A percentile compares a stretch with the other conserved stretches of the same genome.
Conservation (phyloP, 2,888 invertebrate species). For the Baronia brevicornis region DNA sequence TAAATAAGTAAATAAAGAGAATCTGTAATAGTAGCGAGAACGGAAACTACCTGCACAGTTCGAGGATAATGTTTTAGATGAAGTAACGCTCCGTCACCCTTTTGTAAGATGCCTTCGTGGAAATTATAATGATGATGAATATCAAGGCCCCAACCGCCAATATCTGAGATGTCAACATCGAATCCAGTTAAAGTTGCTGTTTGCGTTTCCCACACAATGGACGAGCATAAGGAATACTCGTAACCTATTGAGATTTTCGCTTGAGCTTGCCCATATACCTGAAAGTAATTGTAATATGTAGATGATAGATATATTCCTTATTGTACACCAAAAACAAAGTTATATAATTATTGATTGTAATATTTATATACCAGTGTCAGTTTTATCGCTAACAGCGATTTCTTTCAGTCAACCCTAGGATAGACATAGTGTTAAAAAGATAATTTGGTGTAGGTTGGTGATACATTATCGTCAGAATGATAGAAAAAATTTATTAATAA, state of each 20-base stretch:
- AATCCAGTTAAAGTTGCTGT: conserved; percentile 95
- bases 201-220: conserved; percentile 96
- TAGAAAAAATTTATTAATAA: too few relatives aligned
- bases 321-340: too few relatives aligned
- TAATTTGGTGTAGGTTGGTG: too few relatives aligned
- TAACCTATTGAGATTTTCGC: conserved; percentile 95
- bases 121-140: conserved; percentile 99
- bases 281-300: conserved; percentile 16
- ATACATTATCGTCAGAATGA: too few relatives aligned
- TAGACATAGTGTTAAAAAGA: too few relatives aligned
- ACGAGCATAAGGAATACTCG: conserved; percentile 90
- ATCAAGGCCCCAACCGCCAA: conserved; percentile 98
- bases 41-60: conserved; percentile 79
- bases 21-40: background rate
- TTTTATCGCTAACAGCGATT: too few relatives aligned
- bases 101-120: conserved; percentile 97
- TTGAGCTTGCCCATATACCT: conserved; percentile 88
- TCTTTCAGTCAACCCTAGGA: too few relatives aligned
- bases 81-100: conserved; percentile 96
- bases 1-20: conserved; percentile 1
- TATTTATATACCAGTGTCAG: too few relatives aligned
- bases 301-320: conserved; percentile 29
- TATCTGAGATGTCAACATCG: conserved; percentile 96
- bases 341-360: too few relatives aligned
- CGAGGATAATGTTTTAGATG: conserved; percentile 95